Conservation (phyloP, 1,140 invertebrate species). For the Cotesia vestalis region DNA sequence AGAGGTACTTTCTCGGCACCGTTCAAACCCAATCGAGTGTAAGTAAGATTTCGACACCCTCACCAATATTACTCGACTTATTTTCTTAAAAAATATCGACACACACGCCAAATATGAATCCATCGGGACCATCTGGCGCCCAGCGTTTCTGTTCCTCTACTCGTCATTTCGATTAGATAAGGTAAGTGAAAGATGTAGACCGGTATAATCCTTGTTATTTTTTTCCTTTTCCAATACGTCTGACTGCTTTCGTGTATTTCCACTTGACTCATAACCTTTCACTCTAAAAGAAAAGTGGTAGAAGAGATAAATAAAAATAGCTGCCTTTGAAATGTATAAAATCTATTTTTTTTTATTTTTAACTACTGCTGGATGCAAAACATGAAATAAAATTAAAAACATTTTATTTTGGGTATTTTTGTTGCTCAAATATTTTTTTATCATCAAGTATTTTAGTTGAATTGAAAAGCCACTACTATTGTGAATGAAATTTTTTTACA, state of each 20-base stretch:
- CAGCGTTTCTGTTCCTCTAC: slow-evolving; percentile 37
- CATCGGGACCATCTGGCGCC: slow-evolving; percentile 49
- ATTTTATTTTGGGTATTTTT: too few species aligned
- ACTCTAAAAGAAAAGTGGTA: not conserved
- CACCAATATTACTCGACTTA: slow-evolving; percentile 47
- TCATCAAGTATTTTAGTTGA: too few species aligned
- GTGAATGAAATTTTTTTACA: too few species aligned
- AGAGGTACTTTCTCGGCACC: not conserved
- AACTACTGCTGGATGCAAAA: too few species aligned
- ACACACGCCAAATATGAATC: slow-evolving; percentile 57
- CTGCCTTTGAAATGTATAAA: too few species aligned
- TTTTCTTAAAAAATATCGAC: slow-evolving; percentile 52
- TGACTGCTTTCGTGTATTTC: not conserved
- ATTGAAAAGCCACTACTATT: too few species aligned
- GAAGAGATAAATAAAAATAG: too few species aligned
- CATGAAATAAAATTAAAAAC: too few species aligned
- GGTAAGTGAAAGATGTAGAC: not conserved
- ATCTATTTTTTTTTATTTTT: too few species aligned
- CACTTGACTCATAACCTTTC: slow-evolving; percentile 6
- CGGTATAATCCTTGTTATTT: not conserved
- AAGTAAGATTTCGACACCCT: slow-evolving; percentile 1
- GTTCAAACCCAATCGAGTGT: not conserved
- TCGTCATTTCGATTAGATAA: slow-evolving; percentile 34
- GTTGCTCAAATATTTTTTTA: too few species aligned
- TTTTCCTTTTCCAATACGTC: not conserved